Evolutionary conservation across 1,140 invertebrate species (phyloP).

Genomic region (Macrosteles quadrilineatus): DNA sequence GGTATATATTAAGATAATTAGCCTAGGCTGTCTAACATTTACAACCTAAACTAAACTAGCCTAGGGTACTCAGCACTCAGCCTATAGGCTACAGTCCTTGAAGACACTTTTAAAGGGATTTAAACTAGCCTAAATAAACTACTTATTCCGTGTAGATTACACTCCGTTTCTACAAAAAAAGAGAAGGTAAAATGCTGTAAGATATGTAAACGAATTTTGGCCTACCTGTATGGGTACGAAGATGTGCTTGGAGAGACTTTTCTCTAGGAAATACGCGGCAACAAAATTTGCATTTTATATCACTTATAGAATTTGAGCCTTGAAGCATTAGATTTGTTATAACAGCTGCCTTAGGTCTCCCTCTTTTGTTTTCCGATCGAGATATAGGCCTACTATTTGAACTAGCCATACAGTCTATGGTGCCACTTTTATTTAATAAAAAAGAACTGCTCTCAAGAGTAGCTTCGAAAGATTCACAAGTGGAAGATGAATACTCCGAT

Average conservation of each 20-base stretch:
- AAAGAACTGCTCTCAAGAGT: background rate
- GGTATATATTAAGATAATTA: too few relatives aligned
- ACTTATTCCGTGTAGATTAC: too few relatives aligned
- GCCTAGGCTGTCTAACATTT: too few relatives aligned
- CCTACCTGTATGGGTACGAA: constrained; percentile 77
- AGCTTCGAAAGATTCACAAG: background rate
- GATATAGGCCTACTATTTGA: background rate
- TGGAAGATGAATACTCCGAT: background rate
- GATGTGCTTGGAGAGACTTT: constrained; percentile 79
- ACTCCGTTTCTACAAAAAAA: too few relatives aligned
- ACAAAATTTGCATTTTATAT: constrained; percentile 74
- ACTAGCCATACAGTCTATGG: background rate
- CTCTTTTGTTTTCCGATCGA: constrained; percentile 48
- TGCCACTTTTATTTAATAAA: background rate
- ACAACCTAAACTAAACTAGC: too few relatives aligned
- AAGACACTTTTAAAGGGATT: too few relatives aligned
- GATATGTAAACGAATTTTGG: too few relatives aligned
- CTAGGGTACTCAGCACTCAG: too few relatives aligned
- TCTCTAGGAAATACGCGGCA: constrained; percentile 77
- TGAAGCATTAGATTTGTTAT: constrained; percentile 71
- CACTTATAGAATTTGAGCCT: constrained; percentile 68
- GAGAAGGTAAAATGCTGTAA: too few relatives aligned
- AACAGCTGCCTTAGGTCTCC: constrained; percentile 71
- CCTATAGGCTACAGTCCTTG: too few relatives aligned
- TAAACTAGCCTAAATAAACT: too few relatives aligned